A percentile compares a stretch with the other conserved stretches of the same genome.
phyloP scores from a whole-genome alignment of 2,888 invertebrate species.

The Dynastes maya region DNA sequence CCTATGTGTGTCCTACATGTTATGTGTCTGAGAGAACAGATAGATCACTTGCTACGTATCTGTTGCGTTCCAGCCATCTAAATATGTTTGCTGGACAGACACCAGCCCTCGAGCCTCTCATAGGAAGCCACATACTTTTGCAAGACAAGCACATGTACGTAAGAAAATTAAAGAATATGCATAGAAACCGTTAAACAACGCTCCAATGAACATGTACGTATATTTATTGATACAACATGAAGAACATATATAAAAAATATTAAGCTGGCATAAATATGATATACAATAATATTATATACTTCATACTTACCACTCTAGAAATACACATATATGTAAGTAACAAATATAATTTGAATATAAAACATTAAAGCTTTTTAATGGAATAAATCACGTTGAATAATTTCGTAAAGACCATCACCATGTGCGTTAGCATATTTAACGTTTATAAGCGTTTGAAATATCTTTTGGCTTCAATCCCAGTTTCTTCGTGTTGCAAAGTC shows the following conservation, averaged over 20 bases:
- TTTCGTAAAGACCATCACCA: not conserved
- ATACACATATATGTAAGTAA: not conserved
- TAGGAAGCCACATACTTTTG: no score
- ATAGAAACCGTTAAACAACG: not conserved
- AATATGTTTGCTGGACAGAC: no score
- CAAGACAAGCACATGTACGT: no score
- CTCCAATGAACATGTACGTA: no score
- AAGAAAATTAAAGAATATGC: no score
- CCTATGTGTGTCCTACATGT: no score
- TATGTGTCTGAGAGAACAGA: no score
- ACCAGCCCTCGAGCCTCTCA: no score
- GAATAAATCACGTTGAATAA: constrained; percentile 1
- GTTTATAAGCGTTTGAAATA: constrained; percentile 72
- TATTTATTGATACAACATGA: not conserved
- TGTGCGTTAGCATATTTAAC: not conserved
- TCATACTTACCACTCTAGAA: not conserved
- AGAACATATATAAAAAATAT: constrained; percentile 2
- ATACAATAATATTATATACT: no score
- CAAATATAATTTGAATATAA: constrained; percentile 5
- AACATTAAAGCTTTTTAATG: constrained; percentile 11
- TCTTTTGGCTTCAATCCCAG: constrained; percentile 72
- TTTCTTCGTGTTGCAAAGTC: constrained; percentile 74
- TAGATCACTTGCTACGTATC: no score
- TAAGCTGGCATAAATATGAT: constrained; percentile 4
- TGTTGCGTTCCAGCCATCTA: no score